Conservation (phyloP, 2,888 invertebrate genomes). For the Mythimna pallens region DNA sequence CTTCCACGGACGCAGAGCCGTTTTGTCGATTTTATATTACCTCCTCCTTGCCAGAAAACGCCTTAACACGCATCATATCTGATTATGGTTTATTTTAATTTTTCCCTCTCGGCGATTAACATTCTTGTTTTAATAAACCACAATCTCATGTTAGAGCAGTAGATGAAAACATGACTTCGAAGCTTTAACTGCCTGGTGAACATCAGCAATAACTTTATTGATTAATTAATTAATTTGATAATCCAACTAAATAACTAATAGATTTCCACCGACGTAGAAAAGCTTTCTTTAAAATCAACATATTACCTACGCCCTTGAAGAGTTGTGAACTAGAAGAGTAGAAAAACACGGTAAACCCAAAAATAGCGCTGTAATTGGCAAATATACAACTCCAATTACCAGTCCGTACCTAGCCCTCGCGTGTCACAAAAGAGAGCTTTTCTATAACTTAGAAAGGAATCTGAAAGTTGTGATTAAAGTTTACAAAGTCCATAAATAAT, state of each 20-base stretch:
- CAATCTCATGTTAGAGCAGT: constrained; percentile 8
- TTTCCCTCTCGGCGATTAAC: constrained; percentile 63
- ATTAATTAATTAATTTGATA: neutral
- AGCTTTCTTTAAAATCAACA: neutral
- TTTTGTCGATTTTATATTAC: constrained; percentile 82
- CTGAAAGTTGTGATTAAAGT: constrained; percentile 62
- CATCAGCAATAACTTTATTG: neutral
- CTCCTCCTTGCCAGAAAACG: constrained; percentile 73
- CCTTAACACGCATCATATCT: constrained; percentile 72
- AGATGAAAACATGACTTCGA: constrained; percentile 3
- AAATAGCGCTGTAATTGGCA: neutral
- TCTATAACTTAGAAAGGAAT: constrained; percentile 50
- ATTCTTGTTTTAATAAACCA: constrained; percentile 46
- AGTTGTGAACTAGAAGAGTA: neutral
- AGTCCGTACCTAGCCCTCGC: neutral
- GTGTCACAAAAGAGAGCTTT: constrained; percentile 32
- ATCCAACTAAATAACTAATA: neutral
- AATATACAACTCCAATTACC: constrained; percentile 1
- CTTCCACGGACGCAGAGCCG: constrained; percentile 76
- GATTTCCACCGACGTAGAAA: neutral
- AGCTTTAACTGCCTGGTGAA: neutral
- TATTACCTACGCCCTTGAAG: neutral
- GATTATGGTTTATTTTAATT: constrained; percentile 69
- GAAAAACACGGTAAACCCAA: neutral
- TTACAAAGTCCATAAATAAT: constrained; percentile 65